Conservation (phyloP, 2,113 vertebrate genomes). For the Australoheros scitulus region DNA sequence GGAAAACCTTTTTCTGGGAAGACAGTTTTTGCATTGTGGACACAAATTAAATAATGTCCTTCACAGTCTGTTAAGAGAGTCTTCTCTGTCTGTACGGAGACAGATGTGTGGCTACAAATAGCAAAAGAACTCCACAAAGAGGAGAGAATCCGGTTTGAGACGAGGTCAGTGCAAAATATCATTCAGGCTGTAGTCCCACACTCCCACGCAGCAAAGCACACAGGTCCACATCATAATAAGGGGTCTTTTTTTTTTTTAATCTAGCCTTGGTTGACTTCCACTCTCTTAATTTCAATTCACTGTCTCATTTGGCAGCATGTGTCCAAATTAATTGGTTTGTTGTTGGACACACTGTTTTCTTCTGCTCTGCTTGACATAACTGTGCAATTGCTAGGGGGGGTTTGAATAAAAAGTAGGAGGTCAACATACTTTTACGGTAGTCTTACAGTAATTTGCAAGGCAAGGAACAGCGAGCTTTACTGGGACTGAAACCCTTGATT, state of each 20-base stretch:
- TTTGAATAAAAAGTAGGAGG: slow-evolving; percentile 40
- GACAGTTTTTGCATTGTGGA: slow-evolving; percentile 14
- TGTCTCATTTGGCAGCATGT: slow-evolving; percentile 55
- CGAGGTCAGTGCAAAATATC: slow-evolving; percentile 38
- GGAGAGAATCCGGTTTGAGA: slow-evolving; percentile 14
- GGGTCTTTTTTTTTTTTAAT: slow-evolving; percentile 3
- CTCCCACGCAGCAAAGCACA: slow-evolving; percentile 22
- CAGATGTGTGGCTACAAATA: not conserved
- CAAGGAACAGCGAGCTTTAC: slow-evolving; percentile 30
- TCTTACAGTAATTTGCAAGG: slow-evolving; percentile 41
- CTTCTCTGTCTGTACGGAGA: slow-evolving; percentile 13
- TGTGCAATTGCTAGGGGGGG: slow-evolving; percentile 45
- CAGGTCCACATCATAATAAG: not conserved
- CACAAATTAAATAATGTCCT: slow-evolving; percentile 40
- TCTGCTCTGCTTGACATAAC: slow-evolving; percentile 45
- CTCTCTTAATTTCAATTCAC: slow-evolving; percentile 45
- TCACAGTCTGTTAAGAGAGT: slow-evolving; percentile 17
- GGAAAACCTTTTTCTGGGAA: slow-evolving; percentile 29
- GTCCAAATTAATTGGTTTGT: slow-evolving; percentile 68
- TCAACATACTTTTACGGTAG: slow-evolving; percentile 22
- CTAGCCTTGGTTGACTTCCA: slow-evolving; percentile 31
- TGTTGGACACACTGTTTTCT: slow-evolving; percentile 31
- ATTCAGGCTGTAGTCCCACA: slow-evolving; percentile 18
- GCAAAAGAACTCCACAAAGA: not conserved
- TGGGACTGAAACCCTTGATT: slow-evolving; percentile 63